A percentile compares a stretch with the other conserved stretches of the same genome.
Conservation (phyloP, 1,140 invertebrate genomes). For the Hirudo medicinalis region DNA sequence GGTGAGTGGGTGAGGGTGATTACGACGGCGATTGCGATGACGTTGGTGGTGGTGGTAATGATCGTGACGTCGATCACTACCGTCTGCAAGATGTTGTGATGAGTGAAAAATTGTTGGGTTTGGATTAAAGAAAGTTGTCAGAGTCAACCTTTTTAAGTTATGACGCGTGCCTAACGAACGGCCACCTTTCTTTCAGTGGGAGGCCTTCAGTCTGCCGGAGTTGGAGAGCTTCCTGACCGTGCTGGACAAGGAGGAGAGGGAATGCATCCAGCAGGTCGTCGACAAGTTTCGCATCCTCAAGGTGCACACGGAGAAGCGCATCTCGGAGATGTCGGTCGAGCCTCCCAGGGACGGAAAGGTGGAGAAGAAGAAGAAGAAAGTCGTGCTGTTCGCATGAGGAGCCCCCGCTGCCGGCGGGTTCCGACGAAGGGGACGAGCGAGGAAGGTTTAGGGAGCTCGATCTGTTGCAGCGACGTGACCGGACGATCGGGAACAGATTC, state of each 20-base stretch:
- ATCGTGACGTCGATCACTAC: too few relatives aligned
- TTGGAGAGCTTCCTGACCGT: constrained; percentile 49
- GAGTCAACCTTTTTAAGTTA: too few relatives aligned
- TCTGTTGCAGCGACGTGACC: too few relatives aligned
- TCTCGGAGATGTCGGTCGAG: constrained; percentile 18
- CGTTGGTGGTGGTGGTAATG: constrained; percentile 6
- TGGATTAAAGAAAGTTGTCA: too few relatives aligned
- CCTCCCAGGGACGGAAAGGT: neutral
- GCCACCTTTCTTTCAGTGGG: constrained; percentile 45
- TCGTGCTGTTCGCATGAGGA: neutral
- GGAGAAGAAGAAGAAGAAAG: too few relatives aligned
- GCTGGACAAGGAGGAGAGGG: constrained; percentile 48
- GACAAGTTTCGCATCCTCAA: constrained; percentile 44
- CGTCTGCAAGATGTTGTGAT: too few relatives aligned
- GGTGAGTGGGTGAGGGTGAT: constrained; percentile 38
- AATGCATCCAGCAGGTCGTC: constrained; percentile 45
- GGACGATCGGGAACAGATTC: too few relatives aligned
- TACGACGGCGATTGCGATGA: neutral
- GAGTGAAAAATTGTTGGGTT: too few relatives aligned
- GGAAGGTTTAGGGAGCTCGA: neutral
- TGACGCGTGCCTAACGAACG: neutral
- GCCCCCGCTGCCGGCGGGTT: neutral
- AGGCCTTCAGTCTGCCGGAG: constrained; percentile 50
- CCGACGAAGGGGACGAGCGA: neutral
- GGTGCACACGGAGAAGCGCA: constrained; percentile 18